Percentiles rank a stretch among this genome's conserved stretches.
Conservation (phyloP, 2,113 vertebrate species). For the Hemichromis elongatus region DNA sequence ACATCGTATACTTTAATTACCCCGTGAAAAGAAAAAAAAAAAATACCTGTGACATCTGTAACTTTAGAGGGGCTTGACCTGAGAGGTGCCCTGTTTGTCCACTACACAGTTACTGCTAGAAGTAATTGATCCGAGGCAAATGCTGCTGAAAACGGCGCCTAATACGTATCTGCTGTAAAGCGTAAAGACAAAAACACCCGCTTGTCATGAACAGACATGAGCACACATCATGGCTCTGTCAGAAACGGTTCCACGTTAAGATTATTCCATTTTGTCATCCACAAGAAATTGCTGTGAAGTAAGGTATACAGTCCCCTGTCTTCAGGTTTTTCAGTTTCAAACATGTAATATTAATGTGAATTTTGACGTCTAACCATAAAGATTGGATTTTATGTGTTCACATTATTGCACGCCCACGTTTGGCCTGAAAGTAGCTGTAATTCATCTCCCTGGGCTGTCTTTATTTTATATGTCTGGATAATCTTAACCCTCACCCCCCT, state of each 20-base stretch:
- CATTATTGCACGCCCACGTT: constrained; percentile 25
- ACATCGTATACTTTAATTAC: constrained; percentile 58
- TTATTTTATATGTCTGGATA: constrained; percentile 37
- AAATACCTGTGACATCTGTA: constrained; percentile 24
- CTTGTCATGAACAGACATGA: not conserved
- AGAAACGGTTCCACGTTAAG: not conserved
- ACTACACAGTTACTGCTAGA: constrained; percentile 16
- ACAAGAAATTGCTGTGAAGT: not conserved
- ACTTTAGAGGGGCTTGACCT: constrained; percentile 35
- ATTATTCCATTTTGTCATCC: constrained; percentile 2
- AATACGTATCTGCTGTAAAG: constrained; percentile 13
- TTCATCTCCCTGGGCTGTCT: constrained; percentile 21
- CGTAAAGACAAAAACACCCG: constrained; percentile 17
- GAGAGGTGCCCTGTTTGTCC: constrained; percentile 28
- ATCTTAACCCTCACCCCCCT: constrained; percentile 6
- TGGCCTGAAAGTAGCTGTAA: constrained; percentile 7
- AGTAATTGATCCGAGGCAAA: not conserved
- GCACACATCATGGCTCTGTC: not conserved
- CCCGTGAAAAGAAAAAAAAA: constrained; percentile 14
- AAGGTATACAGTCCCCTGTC: not conserved
- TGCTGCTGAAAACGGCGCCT: not conserved
- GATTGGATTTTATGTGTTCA: constrained; percentile 45
- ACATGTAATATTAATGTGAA: constrained; percentile 25
- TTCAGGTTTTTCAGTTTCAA: not conserved
- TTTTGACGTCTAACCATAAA: constrained; percentile 36